A percentile compares a stretch with the other conserved stretches of the same genome.
Conservation (phyloP, 2,113 vertebrate species). For the Poeciliopsis occidentalis region DNA sequence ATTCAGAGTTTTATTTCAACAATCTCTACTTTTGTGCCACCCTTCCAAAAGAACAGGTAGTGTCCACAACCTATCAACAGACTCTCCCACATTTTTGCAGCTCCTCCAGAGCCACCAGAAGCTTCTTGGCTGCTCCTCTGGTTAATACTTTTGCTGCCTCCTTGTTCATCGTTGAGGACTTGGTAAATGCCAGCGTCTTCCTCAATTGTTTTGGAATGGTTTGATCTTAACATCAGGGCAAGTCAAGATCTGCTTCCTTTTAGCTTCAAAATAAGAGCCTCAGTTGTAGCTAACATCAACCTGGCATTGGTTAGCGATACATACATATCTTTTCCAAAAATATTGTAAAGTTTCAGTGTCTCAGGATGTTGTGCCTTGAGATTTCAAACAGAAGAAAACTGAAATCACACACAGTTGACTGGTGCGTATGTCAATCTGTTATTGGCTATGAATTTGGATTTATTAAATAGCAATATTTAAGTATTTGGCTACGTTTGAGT, state of each 20-base stretch:
- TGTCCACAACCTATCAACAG: too few relatives aligned
- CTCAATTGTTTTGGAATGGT: too few relatives aligned
- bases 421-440: neutral
- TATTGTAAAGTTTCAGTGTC: neutral
- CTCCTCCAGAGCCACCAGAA: too few relatives aligned
- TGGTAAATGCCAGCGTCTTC: too few relatives aligned
- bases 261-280: neutral
- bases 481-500: too few relatives aligned
- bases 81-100: too few relatives aligned
- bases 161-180: too few relatives aligned
- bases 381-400: neutral
- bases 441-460: neutral
- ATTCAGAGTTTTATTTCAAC: too few relatives aligned
- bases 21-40: too few relatives aligned
- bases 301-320: neutral
- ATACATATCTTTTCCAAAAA: neutral
- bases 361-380: neutral
- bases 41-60: too few relatives aligned
- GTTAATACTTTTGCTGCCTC: too few relatives aligned
- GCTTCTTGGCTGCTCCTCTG: too few relatives aligned
- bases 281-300: neutral
- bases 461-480: neutral
- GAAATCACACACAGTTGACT: neutral
- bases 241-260: neutral
- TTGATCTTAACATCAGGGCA: neutral